phyloP scores from a whole-genome alignment of 1,140 invertebrate species.

The Caenorhabditis briggsae region DNA sequence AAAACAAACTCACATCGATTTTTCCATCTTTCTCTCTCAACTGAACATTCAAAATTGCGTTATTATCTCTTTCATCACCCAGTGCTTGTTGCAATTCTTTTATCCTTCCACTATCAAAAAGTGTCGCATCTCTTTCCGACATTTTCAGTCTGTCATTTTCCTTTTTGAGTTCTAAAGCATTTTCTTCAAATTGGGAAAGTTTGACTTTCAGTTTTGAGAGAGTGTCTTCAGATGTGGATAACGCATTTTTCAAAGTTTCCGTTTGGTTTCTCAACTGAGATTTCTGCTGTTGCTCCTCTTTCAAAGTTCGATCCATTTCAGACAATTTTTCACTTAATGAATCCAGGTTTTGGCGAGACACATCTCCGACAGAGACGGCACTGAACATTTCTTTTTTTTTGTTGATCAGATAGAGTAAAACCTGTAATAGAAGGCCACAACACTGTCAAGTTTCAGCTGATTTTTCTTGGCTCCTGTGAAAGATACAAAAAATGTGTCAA shows the following conservation, averaged over 20 bases:
- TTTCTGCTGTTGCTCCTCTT: constrained; percentile 40
- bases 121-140: constrained; percentile 31
- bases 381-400: constrained; percentile 7
- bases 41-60: constrained; percentile 43
- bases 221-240: constrained; percentile 2
- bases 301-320: constrained; percentile 34
- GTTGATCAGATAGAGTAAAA: too few relatives aligned
- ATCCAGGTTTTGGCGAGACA: constrained; percentile 27
- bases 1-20: constrained; percentile 51
- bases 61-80: constrained; percentile 32
- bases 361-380: constrained; percentile 2
- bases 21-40: constrained; percentile 53
- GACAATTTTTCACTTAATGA: constrained; percentile 26
- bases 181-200: constrained; percentile 20
- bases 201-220: constrained; percentile 16
- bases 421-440: too few relatives aligned
- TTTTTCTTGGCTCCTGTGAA: too few relatives aligned
- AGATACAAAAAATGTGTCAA: too few relatives aligned
- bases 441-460: too few relatives aligned
- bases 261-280: constrained; percentile 17
- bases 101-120: constrained; percentile 39
- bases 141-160: constrained; percentile 20
- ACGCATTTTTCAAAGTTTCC: constrained; percentile 40
- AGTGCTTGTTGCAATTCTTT: constrained; percentile 32
- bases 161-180: constrained; percentile 18